Conservation (phyloP, 1,140 invertebrate genomes). For the Brachionus calyciflorus region DNA sequence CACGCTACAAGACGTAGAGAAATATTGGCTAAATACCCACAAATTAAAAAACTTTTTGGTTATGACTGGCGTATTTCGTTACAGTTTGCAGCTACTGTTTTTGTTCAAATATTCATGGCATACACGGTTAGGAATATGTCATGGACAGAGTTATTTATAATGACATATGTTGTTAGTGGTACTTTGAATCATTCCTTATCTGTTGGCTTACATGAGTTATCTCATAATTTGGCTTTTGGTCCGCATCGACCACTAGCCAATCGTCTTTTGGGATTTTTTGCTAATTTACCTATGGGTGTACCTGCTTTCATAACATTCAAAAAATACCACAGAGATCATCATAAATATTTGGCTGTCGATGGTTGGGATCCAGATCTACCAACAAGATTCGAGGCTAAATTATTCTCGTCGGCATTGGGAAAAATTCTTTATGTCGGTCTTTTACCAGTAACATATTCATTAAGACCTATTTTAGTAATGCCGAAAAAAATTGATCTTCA, state of each 20-base stretch:
- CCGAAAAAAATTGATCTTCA: constrained; percentile 77
- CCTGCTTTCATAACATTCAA: constrained; percentile 60
- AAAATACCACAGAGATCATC: constrained; percentile 60
- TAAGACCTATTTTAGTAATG: constrained; percentile 83
- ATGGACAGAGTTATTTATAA: constrained; percentile 25
- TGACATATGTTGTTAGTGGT: constrained; percentile 54
- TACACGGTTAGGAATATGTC: constrained; percentile 26
- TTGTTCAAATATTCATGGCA: constrained; percentile 52
- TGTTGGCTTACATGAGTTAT: constrained; percentile 58
- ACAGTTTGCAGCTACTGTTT: constrained; percentile 52
- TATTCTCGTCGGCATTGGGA: constrained; percentile 86
- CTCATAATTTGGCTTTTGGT: constrained; percentile 60
- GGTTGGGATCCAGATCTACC: constrained; percentile 91
- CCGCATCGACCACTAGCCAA: constrained; percentile 54
- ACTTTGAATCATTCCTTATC: constrained; percentile 59
- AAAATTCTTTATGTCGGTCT: constrained; percentile 89
- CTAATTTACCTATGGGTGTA: constrained; percentile 57
- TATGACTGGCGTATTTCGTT: constrained; percentile 55
- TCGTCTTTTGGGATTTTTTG: constrained; percentile 56
- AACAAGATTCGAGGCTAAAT: constrained; percentile 80
- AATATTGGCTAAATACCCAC: constrained; percentile 68
- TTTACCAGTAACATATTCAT: constrained; percentile 92
- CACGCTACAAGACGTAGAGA: constrained; percentile 87
- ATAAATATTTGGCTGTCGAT: constrained; percentile 87
- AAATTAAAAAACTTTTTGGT: constrained; percentile 60